These are phyloP conservation scores for Andrena dorsata DNA, from an alignment of 2,888 invertebrate genomes.

Conservation along the genomic window DNA sequence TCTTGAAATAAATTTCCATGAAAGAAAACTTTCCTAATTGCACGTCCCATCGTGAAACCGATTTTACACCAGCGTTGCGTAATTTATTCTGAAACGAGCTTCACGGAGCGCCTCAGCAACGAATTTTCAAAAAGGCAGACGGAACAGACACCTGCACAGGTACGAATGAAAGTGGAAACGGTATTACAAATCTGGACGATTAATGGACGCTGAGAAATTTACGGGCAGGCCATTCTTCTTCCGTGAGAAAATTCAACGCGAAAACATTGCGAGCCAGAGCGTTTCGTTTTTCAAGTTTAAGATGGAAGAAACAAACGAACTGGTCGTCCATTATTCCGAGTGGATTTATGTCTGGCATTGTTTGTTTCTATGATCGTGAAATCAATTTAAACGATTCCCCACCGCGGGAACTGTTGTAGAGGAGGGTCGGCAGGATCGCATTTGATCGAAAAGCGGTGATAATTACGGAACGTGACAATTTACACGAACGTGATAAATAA, in stretches of 20 bases:
- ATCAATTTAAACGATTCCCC: not conserved
- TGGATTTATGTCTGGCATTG: not conserved
- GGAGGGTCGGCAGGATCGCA: not conserved
- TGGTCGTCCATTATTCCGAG: not conserved
- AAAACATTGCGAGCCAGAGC: not conserved
- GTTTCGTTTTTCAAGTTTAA: not conserved
- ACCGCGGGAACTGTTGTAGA: not conserved
- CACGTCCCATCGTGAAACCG: no score
- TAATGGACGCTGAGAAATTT: not conserved
- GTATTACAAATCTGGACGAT: not conserved
- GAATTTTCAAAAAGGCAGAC: no score
- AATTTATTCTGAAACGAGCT: no score
- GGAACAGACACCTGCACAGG: no score
- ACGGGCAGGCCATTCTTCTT: not conserved
- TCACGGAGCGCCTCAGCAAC: no score
- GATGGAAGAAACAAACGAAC: not conserved
- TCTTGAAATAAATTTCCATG: no score
- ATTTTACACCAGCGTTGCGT: no score
- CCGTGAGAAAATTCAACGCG: not conserved
- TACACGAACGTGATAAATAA: conserved; percentile 2
- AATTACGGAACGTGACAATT: not conserved
- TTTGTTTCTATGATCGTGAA: not conserved
- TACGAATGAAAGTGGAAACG: not conserved
- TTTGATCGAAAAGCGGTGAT: not conserved
- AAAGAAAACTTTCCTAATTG: no score